phyloP scores from a whole-genome alignment of 2,797 vertebrate species.

The Lutjanus campechanus region DNA sequence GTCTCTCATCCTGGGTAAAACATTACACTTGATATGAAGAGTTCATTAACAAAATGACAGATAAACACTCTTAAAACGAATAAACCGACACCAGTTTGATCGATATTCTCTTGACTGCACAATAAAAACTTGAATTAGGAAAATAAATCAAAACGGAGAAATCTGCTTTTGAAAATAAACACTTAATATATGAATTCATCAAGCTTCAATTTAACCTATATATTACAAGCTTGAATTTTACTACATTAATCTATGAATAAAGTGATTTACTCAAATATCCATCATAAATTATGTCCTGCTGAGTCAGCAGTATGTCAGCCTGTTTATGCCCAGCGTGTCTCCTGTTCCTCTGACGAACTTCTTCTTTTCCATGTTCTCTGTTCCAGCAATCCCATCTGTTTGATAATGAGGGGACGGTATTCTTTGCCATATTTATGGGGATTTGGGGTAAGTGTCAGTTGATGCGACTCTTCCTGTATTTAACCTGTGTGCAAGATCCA shows the following conservation, averaged over 20 bases:
- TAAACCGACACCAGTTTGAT: too few species aligned
- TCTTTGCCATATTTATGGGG: slow-evolving; percentile 99
- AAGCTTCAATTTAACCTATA: too few species aligned
- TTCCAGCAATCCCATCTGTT: slow-evolving; percentile 95
- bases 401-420: slow-evolving; percentile 96
- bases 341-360: slow-evolving; percentile 35
- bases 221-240: background rate
- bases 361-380: slow-evolving; percentile 48
- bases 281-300: slow-evolving; percentile 24
- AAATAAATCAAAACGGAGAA: too few species aligned
- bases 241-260: background rate
- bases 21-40: background rate
- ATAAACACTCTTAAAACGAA: too few species aligned
- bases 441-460: slow-evolving; percentile 94
- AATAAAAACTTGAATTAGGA: too few species aligned
- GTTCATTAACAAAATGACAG: too few species aligned
- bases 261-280: background rate
- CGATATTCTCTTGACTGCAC: too few species aligned
- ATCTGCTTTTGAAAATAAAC: too few species aligned
- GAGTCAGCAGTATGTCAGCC: slow-evolving; percentile 52
- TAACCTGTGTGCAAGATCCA: slow-evolving; percentile 35
- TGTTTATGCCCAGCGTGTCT: slow-evolving; percentile 47
- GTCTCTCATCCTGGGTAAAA: slow-evolving; percentile 92
- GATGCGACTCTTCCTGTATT: slow-evolving; percentile 23
- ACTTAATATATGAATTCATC: too few species aligned